Base-by-base conservation (phyloP, 2,113 vertebrate species). In the Gopherus flavomarginatus region DNA sequence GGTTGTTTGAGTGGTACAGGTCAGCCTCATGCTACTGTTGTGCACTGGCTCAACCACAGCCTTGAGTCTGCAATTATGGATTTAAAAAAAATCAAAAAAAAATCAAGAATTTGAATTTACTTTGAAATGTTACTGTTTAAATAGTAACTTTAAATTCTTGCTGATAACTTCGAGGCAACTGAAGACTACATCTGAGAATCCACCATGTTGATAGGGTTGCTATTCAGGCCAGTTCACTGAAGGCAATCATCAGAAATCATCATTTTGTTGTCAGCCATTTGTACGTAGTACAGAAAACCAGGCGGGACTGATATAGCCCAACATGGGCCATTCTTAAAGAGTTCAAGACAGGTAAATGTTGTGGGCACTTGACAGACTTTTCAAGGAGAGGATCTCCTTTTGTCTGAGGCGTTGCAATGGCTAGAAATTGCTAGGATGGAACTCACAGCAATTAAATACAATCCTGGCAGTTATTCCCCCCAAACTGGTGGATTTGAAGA, bases 241-340 rank as follows among this genome's bases (percentile, higher is more conserved):
- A 77, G 26, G 78, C 81, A 91, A 93, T 95, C 90, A 42, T 92
- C 83, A 91, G 85, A 94, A 94, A 95, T 93, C 83, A 95, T 38
- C 44, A 17, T 12, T 85, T 62, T 22, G 69, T 10, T 75, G 21
- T 24, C 38, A 21, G 38, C 38, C n/a, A 42, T 75, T 69, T 75
- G 38, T 22, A 75, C n/a, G 6, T 65, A 31, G 29, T 65, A 6
- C 31, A 16, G 29, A 65, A 35, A 42, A 75, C 69, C 21, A 21
- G 19, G n/a, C 2, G 2, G 31, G n/a, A 11, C n/a, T 75, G 69
- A 75, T 22, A 42, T 75, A 75, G 59, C 21, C n/a, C 22, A 4
- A 8, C 38, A 75, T 42, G 69, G n/a, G 35, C n/a, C n/a, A 75
- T 75, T 75, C 69, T 93, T 94, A 81, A 50, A 90, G 75, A 85